Evolutionary conservation across 2,797 vertebrate species (phyloP).

Genomic region (Channa striata): DNA sequence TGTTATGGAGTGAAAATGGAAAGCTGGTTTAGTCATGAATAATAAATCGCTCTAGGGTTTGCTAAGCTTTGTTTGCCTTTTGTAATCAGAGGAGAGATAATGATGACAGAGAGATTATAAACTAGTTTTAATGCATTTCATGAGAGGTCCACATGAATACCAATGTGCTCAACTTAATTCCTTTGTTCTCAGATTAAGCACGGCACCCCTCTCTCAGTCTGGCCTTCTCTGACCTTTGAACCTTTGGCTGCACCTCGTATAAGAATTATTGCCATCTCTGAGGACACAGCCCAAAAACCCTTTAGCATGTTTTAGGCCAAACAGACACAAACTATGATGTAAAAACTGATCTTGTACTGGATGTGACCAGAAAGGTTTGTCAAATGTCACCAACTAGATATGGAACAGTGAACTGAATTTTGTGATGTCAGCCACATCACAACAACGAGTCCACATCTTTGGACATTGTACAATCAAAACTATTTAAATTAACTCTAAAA

Average conservation of each 20-base stretch:
- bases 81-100: constrained; percentile 62
- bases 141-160: constrained; percentile 61
- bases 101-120: constrained; percentile 75
- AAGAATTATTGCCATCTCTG: constrained; percentile 11
- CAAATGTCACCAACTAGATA: neutral
- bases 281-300: constrained; percentile 1
- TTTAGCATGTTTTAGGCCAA: neutral
- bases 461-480: neutral
- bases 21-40: constrained; percentile 49
- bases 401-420: neutral
- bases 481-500: too few relatives aligned
- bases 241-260: constrained; percentile 44
- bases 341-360: neutral
- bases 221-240: constrained; percentile 53
- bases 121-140: constrained; percentile 65
- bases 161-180: constrained; percentile 69
- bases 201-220: constrained; percentile 27
- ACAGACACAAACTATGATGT: neutral
- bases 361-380: neutral
- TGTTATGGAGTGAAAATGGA: constrained; percentile 9
- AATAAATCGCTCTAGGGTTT: constrained; percentile 55
- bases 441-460: neutral
- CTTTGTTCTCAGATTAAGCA: constrained; percentile 68
- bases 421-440: neutral
- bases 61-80: constrained; percentile 72